phyloP scores from a whole-genome alignment of 2,113 vertebrate species.

The Hymenochirus boettgeri region DNA sequence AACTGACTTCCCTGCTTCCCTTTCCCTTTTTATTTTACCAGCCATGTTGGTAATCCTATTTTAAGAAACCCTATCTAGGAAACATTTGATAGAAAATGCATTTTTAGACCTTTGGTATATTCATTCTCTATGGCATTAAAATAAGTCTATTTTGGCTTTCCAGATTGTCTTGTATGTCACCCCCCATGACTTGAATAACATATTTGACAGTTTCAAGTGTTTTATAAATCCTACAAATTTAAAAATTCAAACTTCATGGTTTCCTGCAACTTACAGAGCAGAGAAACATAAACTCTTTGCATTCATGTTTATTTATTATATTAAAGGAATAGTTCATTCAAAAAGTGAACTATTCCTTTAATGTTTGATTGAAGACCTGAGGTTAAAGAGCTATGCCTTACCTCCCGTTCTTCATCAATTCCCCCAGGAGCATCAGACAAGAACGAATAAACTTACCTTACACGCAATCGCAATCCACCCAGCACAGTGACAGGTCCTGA shows the following conservation, averaged over 20 bases:
- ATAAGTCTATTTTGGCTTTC: neutral
- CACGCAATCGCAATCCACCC: no score
- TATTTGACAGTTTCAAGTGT: constrained; percentile 8
- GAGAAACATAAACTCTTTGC: neutral
- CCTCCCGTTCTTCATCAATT: no score
- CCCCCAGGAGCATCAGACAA: no score
- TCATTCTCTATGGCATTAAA: neutral
- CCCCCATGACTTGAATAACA: constrained; percentile 2
- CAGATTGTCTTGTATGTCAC: neutral
- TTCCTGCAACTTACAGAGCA: neutral
- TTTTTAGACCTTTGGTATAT: constrained; percentile 4
- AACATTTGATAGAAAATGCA: constrained; percentile 18
- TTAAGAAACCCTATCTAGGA: constrained; percentile 17
- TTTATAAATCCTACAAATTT: constrained; percentile 2
- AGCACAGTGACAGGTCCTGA: no score
- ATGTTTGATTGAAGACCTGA: no score
- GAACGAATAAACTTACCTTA: no score
- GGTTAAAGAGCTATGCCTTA: no score
- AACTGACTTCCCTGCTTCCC: no score
- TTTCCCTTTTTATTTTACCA: no score
- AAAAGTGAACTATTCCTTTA: no score
- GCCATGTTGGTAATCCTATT: constrained; percentile 3
- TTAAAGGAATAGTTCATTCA: no score
- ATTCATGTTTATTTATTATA: no score
- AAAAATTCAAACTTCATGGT: constrained; percentile 3